phyloP scores from a whole-genome alignment of 2,888 invertebrate genomes.

The Choristoneura rosaceana region DNA sequence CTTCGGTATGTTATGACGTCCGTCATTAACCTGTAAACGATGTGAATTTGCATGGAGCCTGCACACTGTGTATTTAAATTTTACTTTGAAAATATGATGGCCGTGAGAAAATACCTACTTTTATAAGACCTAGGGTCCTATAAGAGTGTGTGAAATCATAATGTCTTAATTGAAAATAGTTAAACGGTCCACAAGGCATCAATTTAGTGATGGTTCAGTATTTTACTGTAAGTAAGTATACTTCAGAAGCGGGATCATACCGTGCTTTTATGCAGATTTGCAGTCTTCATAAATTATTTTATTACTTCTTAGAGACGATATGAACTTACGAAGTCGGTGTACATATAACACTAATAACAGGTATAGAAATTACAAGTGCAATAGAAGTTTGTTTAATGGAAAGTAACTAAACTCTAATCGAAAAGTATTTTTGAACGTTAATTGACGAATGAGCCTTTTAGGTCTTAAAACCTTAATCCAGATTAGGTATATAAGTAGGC shows the following conservation, averaged over 20 bases:
- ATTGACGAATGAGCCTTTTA: no score
- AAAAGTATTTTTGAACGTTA: no score
- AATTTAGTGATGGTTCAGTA: not conserved
- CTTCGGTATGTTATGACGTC: constrained; percentile 39
- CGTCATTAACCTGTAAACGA: constrained; percentile 42
- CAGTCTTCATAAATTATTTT: not conserved
- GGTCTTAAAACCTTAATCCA: no score
- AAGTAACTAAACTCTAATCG: no score
- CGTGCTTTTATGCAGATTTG: not conserved
- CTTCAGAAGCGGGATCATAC: not conserved
- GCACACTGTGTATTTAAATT: constrained; percentile 36
- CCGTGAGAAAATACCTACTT: constrained; percentile 28
- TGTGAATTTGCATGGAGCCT: constrained; percentile 39
- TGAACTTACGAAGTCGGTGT: not conserved
- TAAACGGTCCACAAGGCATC: not conserved
- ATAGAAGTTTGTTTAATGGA: not conserved
- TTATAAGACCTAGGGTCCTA: constrained; percentile 7
- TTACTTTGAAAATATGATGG: constrained; percentile 16
- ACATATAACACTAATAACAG: not conserved
- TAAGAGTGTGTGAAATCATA: constrained; percentile 14
- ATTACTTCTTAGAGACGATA: not conserved
- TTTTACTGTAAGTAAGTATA: not conserved
- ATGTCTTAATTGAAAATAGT: constrained; percentile 22
- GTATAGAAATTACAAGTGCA: not conserved
- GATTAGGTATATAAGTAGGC: no score